These are phyloP conservation scores for Lanius ludovicianus DNA, from an alignment of 2,113 vertebrate genomes.

Conservation along the genomic window DNA sequence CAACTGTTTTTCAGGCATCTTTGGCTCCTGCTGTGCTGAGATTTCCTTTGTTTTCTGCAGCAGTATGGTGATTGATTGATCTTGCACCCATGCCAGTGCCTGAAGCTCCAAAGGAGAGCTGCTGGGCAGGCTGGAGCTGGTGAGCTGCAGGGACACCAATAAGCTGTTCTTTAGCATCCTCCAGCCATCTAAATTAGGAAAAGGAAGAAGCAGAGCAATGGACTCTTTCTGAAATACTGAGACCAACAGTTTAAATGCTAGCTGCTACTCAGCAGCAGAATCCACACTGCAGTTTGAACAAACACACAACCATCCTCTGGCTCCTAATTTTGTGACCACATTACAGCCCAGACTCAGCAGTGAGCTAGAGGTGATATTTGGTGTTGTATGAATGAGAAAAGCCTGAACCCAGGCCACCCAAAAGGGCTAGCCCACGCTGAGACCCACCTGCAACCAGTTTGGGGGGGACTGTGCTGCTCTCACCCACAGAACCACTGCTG, in stretches of 20 bases:
- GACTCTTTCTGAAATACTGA: background rate
- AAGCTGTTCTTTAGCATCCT: background rate
- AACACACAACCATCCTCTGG: background rate
- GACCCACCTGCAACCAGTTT: background rate
- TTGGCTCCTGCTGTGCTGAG: background rate
- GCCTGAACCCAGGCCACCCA: background rate
- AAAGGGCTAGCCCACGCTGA: background rate
- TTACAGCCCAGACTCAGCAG: background rate
- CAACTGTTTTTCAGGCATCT: background rate
- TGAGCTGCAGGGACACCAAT: background rate
- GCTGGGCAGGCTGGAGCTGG: background rate
- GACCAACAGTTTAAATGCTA: background rate
- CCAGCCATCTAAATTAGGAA: background rate
- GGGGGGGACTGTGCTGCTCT: background rate
- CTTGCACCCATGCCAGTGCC: background rate
- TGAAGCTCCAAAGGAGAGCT: background rate
- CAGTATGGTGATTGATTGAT: background rate
- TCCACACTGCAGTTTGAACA: background rate
- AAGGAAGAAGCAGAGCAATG: background rate
- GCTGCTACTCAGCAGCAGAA: background rate
- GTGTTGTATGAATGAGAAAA: background rate
- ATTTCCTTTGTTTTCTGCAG: conserved; percentile 26
- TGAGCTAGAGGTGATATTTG: background rate
- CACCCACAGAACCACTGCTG: background rate
- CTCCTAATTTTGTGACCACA: background rate